Evolutionary conservation across 2,888 invertebrate species (phyloP), one percentile per base, ranked within the genome.

Genomic region (Dorcus hopei): DNA sequence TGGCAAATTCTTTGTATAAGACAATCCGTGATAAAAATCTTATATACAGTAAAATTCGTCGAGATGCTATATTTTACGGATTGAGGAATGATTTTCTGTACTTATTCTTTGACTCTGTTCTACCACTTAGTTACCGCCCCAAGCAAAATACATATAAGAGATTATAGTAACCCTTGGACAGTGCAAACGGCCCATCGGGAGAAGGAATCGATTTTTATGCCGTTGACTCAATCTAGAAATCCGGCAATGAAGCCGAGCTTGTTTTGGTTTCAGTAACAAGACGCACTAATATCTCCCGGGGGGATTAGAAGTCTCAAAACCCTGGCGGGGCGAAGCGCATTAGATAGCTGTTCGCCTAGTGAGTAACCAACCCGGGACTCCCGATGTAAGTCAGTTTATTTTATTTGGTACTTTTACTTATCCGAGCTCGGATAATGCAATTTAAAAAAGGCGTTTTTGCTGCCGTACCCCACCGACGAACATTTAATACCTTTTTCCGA

Each of bases 251-350:
- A 65, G 62, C 59, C 62, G 64, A 61, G 63, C 65, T 66, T 68
- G 68, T 67, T 67, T 66, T 66, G 69, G 69, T 68, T 67, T 68
- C 67, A 58, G 64, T 66, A 69, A 68, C 69, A 69, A 66, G 69
- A 65, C 68, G 67, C 63, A 61, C 68, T 71, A 71, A 70, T 71
- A 70, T 69, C 66, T 68, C 71, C 70, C 67, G 63, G 58, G 72
- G 65, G 71, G 67, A 69, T 70, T 70, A 68, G 64, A 61, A 59
- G 63, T 62, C 61, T 62, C 59, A 58, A 61, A 56, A 61, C 57
- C 51, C 62, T 52, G 54, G 58, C 64, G 56, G 65, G 65, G 65
- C 67, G 67, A 66, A 63, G 67, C 66, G 65, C 67, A 69, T 70
- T 69, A 68, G 68, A 67, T 65, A 65, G 65, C 68, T 65, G 56